Percentiles rank a stretch among this genome's conserved stretches.
Evolutionary conservation across 2,113 vertebrate species (phyloP).

Genomic region (Coptodon rendalli): DNA sequence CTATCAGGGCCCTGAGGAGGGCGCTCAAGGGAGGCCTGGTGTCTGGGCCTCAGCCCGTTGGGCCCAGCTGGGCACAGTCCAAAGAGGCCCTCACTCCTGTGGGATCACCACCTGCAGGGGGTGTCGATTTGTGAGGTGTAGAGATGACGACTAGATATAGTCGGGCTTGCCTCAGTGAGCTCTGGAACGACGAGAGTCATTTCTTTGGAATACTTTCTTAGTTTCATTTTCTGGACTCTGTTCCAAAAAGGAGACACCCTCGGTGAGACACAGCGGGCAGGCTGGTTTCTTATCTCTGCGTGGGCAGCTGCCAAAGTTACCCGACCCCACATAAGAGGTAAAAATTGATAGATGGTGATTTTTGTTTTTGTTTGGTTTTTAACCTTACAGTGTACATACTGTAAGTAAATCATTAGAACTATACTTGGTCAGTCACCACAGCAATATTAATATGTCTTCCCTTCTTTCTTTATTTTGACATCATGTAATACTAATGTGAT

Average conservation of each 20-base stretch:
- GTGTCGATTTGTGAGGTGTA: background rate
- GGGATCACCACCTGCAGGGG: background rate
- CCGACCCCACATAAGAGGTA: background rate
- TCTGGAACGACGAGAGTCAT: background rate
- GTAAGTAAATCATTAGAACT: background rate
- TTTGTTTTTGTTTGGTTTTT: background rate
- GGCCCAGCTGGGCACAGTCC: background rate
- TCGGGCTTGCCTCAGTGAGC: background rate
- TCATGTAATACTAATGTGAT: background rate
- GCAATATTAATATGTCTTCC: background rate
- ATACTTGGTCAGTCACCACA: background rate
- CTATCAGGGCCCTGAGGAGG: background rate
- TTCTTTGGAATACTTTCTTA: background rate
- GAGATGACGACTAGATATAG: background rate
- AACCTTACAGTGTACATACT: background rate
- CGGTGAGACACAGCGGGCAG: background rate
- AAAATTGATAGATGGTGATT: background rate
- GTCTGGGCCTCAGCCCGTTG: background rate
- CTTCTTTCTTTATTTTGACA: background rate
- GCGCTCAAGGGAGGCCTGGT: background rate
- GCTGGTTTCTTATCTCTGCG: background rate
- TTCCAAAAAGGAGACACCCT: background rate
- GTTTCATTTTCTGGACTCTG: background rate
- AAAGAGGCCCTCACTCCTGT: background rate
- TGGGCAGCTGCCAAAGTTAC: background rate